These are phyloP conservation scores for Seriola rivoliana DNA, from an alignment of 2,113 vertebrate genomes.

Conservation along the genomic window DNA sequence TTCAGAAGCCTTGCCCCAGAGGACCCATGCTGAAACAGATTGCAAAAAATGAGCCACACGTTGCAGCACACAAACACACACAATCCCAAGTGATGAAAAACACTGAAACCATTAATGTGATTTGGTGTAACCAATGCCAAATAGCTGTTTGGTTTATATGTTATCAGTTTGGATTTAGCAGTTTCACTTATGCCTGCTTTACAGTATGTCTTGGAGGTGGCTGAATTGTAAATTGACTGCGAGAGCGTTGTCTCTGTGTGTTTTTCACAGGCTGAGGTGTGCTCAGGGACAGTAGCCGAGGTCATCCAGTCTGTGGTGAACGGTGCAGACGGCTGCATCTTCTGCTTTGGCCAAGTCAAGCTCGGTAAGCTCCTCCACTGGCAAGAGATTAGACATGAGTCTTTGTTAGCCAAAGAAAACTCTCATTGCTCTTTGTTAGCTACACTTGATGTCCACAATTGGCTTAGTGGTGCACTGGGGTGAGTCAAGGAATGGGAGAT, in stretches of 20 bases:
- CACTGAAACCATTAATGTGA: constrained; percentile 39
- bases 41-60: constrained; percentile 69
- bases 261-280: constrained; percentile 93
- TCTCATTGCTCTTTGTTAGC: constrained; percentile 76
- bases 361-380: constrained; percentile 81
- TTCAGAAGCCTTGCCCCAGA: constrained; percentile 70
- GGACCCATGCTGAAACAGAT: constrained; percentile 77
- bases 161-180: constrained; percentile 35
- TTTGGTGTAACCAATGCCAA: constrained; percentile 30
- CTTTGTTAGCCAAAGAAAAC: constrained; percentile 70
- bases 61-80: constrained; percentile 33
- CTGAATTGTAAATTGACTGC: constrained; percentile 42
- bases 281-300: constrained; percentile 96
- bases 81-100: constrained; percentile 46
- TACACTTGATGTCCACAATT: constrained; percentile 72
- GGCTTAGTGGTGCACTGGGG: constrained; percentile 72
- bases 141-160: constrained; percentile 36
- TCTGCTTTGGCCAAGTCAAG: constrained; percentile 95
- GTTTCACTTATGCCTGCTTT: constrained; percentile 10
- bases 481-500: constrained; percentile 68
- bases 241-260: constrained; percentile 33
- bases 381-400: constrained; percentile 66
- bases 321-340: constrained; percentile 97
- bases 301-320: constrained; percentile 98
- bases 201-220: constrained; percentile 5